A percentile compares a stretch with the other conserved stretches of the same genome.
These are phyloP conservation scores for Empidonax traillii DNA, from an alignment of 2,113 vertebrate genomes.

Conservation along the genomic window DNA sequence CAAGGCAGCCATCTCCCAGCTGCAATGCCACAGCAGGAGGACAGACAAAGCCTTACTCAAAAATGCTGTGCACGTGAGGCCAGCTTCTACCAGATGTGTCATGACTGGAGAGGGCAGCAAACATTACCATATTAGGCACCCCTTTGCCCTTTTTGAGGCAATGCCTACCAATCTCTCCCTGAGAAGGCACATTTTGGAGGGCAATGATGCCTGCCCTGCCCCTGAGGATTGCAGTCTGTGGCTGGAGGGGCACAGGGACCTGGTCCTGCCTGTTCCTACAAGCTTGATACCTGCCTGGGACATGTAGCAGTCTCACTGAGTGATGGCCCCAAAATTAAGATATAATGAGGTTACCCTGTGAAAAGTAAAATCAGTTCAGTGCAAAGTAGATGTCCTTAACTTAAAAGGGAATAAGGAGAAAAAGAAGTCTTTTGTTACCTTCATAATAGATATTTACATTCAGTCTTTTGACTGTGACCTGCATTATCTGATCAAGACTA, in stretches of 20 bases:
- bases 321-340: neutral
- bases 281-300: neutral
- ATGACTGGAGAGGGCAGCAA: neutral
- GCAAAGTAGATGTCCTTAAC: neutral
- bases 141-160: neutral
- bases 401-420: neutral
- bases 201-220: neutral
- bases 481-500: constrained; percentile 24
- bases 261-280: neutral
- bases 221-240: neutral
- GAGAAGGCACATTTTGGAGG: neutral
- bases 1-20: neutral
- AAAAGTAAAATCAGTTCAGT: neutral
- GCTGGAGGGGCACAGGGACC: neutral
- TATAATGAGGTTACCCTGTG: neutral
- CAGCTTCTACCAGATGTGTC: neutral
- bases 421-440: constrained; percentile 4
- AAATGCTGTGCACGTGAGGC: rapidly evolving
- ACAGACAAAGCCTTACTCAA: neutral
- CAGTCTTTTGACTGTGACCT: neutral
- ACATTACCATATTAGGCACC: rapidly evolving
- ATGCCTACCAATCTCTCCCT: neutral
- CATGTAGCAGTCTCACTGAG: neutral
- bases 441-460: neutral
- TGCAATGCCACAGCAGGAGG: rapidly evolving